A percentile compares a stretch with the other conserved stretches of the same genome.
Evolutionary conservation across 2,888 invertebrate genomes (phyloP).

Genomic region (Aleiodes leptofemur): DNA sequence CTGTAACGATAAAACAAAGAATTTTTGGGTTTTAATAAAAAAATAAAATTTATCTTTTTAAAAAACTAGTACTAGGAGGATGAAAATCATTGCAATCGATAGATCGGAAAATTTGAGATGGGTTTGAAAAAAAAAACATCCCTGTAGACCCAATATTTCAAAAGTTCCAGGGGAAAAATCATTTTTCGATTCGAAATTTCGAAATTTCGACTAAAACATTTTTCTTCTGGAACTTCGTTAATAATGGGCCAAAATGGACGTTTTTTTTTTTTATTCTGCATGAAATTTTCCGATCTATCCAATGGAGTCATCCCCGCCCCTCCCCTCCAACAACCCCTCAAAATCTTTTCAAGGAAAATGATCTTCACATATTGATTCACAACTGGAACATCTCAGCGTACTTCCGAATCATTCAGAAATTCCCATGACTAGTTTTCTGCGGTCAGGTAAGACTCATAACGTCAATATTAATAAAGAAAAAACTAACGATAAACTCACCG

Average conservation of each 20-base stretch:
- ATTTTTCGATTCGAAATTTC: too few relatives aligned
- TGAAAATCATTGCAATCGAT: slow-evolving; percentile 4
- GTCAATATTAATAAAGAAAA: not conserved
- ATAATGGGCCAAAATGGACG: slow-evolving; percentile 1
- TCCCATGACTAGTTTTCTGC: slow-evolving; percentile 21
- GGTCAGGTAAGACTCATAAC: slow-evolving; percentile 30
- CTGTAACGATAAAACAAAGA: slow-evolving; percentile 14
- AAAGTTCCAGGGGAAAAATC: too few relatives aligned
- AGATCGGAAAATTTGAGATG: too few relatives aligned
- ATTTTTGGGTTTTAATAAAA: not conserved
- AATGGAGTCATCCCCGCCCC: slow-evolving; percentile 6
- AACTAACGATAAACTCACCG: slow-evolving; percentile 38
- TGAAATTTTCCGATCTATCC: not conserved
- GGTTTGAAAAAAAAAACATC: too few relatives aligned
- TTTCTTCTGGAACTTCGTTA: too few relatives aligned
- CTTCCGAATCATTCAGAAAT: not conserved
- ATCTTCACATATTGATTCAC: slow-evolving; percentile 19
- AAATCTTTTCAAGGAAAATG: too few relatives aligned
- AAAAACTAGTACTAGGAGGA: not conserved
- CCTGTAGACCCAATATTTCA: too few relatives aligned
- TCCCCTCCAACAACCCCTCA: too few relatives aligned
- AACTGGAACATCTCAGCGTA: not conserved
- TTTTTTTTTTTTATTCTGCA: slow-evolving; percentile 13
- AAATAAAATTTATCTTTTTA: too few relatives aligned
- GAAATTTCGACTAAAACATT: too few relatives aligned